These are phyloP conservation scores for Montipora capricornis DNA, from an alignment of 64 coral and sea anemone species.

Conservation along the genomic window DNA sequence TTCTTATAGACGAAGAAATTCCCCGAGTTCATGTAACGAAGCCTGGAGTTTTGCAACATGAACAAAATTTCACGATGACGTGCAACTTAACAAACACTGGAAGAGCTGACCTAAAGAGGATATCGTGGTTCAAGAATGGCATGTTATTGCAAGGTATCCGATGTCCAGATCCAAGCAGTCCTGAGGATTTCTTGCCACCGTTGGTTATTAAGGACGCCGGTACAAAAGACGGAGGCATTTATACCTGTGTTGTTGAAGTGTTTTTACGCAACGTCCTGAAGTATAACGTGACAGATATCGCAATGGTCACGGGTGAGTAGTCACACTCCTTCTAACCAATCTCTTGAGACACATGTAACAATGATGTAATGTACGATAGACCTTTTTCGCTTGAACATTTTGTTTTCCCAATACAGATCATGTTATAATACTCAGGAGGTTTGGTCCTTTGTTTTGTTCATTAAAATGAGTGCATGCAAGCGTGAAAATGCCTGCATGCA, in stretches of 20 bases:
- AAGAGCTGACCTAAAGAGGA: not conserved
- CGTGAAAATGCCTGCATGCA: no score
- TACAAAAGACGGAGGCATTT: not conserved
- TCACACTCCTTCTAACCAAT: not conserved
- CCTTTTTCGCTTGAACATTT: no score
- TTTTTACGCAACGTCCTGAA: not conserved
- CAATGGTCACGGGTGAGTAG: not conserved
- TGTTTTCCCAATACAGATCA: no score
- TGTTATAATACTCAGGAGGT: no score
- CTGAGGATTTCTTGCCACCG: not conserved
- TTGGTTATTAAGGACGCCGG: not conserved
- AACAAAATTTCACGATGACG: not conserved
- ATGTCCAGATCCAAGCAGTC: not conserved
- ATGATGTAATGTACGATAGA: no score
- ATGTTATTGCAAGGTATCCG: not conserved
- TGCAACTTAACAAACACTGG: not conserved
- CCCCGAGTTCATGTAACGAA: not conserved
- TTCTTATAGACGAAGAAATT: not conserved
- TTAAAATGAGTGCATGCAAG: no score
- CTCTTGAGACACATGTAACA: no score
- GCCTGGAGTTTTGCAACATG: not conserved
- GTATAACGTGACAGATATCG: not conserved
- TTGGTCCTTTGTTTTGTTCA: no score
- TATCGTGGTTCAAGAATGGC: conserved; percentile 13
- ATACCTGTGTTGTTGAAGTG: conserved; percentile 4